These are phyloP conservation scores for Maniola jurtina DNA, from an alignment of 1,140 invertebrate genomes.

Conservation along the genomic window DNA sequence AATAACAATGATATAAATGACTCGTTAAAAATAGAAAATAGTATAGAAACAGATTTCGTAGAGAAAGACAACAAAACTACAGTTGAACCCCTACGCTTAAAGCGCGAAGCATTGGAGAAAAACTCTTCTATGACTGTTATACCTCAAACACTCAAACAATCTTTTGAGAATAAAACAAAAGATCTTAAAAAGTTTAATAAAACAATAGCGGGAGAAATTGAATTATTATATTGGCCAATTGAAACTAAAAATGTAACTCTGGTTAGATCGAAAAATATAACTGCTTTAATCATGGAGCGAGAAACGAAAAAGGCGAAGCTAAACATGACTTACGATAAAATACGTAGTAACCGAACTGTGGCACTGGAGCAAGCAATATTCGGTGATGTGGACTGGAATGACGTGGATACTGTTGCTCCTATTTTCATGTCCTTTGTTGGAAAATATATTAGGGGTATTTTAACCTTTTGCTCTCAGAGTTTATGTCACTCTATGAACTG, in stretches of 20 bases:
- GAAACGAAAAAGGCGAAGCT: constrained; percentile 57
- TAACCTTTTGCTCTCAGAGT: constrained; percentile 65
- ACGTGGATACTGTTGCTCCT: constrained; percentile 58
- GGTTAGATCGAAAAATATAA: constrained; percentile 47
- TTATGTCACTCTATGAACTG: constrained; percentile 70
- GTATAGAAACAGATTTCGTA: constrained; percentile 51
- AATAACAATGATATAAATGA: constrained; percentile 46
- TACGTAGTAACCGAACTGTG: constrained; percentile 47
- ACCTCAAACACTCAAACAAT: neutral
- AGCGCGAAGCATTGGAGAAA: constrained; percentile 16
- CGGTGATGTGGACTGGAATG: constrained; percentile 61
- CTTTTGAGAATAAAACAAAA: constrained; percentile 28
- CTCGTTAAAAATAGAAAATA: constrained; percentile 51
- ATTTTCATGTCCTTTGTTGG: constrained; percentile 63
- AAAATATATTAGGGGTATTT: constrained; percentile 62
- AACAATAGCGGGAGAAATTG: constrained; percentile 31
- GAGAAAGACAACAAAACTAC: constrained; percentile 31
- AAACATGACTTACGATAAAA: constrained; percentile 50
- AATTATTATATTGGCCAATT: constrained; percentile 63
- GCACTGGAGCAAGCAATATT: constrained; percentile 62
- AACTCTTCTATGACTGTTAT: neutral
- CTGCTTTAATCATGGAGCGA: constrained; percentile 46
- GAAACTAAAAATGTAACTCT: constrained; percentile 29
- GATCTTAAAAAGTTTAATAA: constrained; percentile 35
- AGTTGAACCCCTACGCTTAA: constrained; percentile 21